phyloP scores from a whole-genome alignment of 2,888 invertebrate genomes.

The Lasioglossum morio region DNA sequence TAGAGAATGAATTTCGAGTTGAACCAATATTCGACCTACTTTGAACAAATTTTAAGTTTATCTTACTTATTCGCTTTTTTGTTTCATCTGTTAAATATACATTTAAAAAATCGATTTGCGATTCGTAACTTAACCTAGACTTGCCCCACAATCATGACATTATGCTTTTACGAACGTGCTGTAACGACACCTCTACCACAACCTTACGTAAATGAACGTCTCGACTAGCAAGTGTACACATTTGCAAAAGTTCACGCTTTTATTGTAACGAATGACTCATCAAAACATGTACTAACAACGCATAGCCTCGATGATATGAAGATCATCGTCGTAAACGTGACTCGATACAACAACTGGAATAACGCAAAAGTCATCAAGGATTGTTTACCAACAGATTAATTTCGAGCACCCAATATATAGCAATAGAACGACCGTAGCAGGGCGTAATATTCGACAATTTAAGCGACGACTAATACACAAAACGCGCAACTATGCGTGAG shows the following conservation, averaged over 20 bases:
- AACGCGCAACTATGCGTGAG: neutral
- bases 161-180: neutral
- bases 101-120: neutral
- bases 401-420: neutral
- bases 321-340: neutral
- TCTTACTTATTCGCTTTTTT: neutral
- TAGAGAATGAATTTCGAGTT: neutral
- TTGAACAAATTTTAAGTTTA: neutral
- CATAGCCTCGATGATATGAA: neutral
- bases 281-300: neutral
- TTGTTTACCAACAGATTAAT: neutral
- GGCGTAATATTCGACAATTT: constrained; percentile 13
- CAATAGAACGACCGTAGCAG: neutral
- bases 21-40: neutral
- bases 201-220: neutral
- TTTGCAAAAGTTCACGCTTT: constrained; percentile 9
- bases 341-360: neutral
- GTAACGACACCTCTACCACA: neutral
- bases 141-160: neutral
- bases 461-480: neutral
- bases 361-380: neutral
- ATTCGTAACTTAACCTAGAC: neutral
- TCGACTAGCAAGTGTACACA: neutral
- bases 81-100: neutral
- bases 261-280: neutral